Conservation (phyloP, 2,888 invertebrate species). For the Andrena flavipes region DNA sequence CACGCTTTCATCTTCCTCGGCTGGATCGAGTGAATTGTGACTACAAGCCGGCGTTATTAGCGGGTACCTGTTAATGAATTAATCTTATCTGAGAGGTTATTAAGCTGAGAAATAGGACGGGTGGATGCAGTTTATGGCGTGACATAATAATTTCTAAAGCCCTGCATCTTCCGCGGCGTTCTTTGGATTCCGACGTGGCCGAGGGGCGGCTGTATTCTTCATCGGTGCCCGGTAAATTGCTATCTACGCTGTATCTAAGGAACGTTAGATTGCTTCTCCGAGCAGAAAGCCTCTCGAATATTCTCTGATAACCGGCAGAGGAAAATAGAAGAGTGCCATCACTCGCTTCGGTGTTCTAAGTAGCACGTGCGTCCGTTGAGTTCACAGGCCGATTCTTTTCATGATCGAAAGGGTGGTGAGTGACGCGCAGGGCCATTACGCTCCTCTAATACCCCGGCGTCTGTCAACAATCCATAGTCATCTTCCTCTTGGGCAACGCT, state of each 20-base stretch:
- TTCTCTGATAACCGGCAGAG: background rate
- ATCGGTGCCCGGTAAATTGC: conserved; percentile 29
- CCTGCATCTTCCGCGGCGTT: conserved; percentile 40
- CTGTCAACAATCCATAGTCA: conserved; percentile 21
- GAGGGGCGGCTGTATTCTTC: conserved; percentile 16
- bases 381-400: background rate
- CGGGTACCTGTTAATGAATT: conserved; percentile 58
- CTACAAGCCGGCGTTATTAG: conserved; percentile 53
- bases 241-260: background rate
- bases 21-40: conserved; percentile 52
- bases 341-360: background rate
- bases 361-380: background rate
- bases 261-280: background rate
- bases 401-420: conserved; percentile 10
- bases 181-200: conserved; percentile 28
- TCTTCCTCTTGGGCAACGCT: conserved; percentile 34
- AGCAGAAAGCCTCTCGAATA: background rate
- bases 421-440: conserved; percentile 9
- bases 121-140: conserved; percentile 49
- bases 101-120: conserved; percentile 54
- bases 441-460: conserved; percentile 1
- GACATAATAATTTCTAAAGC: conserved; percentile 52
- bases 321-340: background rate
- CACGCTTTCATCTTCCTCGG: conserved; percentile 16
- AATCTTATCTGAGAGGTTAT: conserved; percentile 59